Percentiles rank a stretch among this genome's conserved stretches.
These are phyloP conservation scores for Hydropsyche betteni DNA, from an alignment of 2,888 invertebrate species.

Conservation along the genomic window DNA sequence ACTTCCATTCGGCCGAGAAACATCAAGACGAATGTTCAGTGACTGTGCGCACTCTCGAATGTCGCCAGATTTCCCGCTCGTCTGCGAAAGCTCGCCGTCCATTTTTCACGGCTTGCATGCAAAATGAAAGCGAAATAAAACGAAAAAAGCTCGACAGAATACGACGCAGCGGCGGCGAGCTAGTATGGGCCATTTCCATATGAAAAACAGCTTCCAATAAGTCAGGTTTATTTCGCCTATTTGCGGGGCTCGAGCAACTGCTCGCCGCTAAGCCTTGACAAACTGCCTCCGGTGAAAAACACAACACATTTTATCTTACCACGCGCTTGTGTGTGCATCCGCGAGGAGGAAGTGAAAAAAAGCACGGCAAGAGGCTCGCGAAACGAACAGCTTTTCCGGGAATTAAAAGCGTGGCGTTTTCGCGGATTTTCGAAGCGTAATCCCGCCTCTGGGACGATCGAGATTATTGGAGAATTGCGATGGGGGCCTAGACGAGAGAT, in stretches of 20 bases:
- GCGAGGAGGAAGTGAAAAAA: not conserved
- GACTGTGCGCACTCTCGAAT: too few species aligned
- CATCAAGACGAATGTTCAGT: too few species aligned
- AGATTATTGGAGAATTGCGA: constrained; percentile 2
- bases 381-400: constrained; percentile 3
- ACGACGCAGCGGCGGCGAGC: not conserved
- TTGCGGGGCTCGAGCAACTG: constrained; percentile 36
- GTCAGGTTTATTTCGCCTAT: constrained; percentile 39
- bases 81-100: not conserved
- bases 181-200: constrained; percentile 33
- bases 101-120: constrained; percentile 18
- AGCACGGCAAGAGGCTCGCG: not conserved
- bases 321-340: not conserved
- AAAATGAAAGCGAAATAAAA: not conserved
- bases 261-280: constrained; percentile 38
- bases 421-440: constrained; percentile 11
- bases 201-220: constrained; percentile 40
- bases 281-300: constrained; percentile 40
- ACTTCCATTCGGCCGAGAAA: too few species aligned
- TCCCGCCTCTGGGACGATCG: constrained; percentile 1
- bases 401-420: constrained; percentile 24
- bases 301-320: constrained; percentile 30
- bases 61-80: too few species aligned
- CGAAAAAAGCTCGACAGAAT: not conserved
- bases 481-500: too few species aligned